Percentiles rank a stretch among this genome's conserved stretches.
These are phyloP conservation scores for Drosophila austrosaltans DNA, from an alignment of 2,888 invertebrate species.

Conservation along the genomic window DNA sequence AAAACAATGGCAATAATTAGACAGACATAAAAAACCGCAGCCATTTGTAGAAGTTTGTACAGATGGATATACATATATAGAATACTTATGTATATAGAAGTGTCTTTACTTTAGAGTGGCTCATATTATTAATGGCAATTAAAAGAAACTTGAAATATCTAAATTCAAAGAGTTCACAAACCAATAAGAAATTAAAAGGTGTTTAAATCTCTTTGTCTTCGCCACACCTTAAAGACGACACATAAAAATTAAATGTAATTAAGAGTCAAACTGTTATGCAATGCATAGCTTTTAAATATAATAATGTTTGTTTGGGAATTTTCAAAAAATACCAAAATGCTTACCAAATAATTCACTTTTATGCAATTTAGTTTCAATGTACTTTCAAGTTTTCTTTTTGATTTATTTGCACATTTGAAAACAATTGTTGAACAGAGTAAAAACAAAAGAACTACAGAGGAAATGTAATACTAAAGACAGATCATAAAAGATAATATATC, in stretches of 20 bases:
- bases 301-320: too few species aligned
- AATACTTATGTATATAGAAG: background rate
- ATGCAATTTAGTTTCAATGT: too few species aligned
- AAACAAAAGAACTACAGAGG: too few species aligned
- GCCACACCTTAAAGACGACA: background rate
- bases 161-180: background rate
- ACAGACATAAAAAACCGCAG: slow-evolving; percentile 43
- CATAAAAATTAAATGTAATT: background rate
- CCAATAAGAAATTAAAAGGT: background rate
- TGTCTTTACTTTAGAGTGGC: background rate
- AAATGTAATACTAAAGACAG: too few species aligned
- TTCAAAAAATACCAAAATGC: too few species aligned
- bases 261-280: background rate
- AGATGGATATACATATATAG: too few species aligned
- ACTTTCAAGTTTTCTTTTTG: too few species aligned
- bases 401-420: too few species aligned
- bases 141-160: background rate
- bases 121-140: background rate
- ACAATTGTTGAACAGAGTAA: too few species aligned
- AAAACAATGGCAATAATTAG: slow-evolving; percentile 63
- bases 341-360: too few species aligned
- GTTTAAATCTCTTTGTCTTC: background rate
- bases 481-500: too few species aligned
- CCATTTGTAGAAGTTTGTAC: slow-evolving; percentile 19
- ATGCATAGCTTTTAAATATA: too few species aligned